Base-by-base conservation (phyloP, 2,888 invertebrate genomes). In the Mesopsocus fuscifrons region DNA sequence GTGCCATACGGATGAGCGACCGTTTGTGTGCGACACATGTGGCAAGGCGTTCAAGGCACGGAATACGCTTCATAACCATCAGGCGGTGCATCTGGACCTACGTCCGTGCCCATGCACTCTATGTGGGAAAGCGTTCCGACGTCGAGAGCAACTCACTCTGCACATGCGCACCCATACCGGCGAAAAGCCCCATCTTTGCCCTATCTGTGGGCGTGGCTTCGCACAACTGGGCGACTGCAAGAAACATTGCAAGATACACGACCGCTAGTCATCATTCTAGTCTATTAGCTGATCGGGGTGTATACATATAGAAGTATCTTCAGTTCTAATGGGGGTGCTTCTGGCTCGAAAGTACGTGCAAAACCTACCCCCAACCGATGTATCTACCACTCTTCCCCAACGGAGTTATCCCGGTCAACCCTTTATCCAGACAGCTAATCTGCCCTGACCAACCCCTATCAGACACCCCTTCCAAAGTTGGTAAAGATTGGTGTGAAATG, bases 11-110 rank as follows among this genome's bases (percentile, higher is more conserved):
- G 74, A 74, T 2, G 75, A 74, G 57, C 62, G 71, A 38, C 72
- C 74, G 1, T 74, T 69, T 56, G 69, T 72, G 2, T 76, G 76
- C 52, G 73, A 76, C 55, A 53, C 72, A 16, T 76, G 76, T 55
- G 75, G 74, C 2, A 73, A 72, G 50, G 38, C 38, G 38, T 38
- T 38, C 21, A 38, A 38, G 21, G 38, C 38, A 5, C 17, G 50
- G 32, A 50, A 50, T 38, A 49, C 47, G n/a, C 45, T 53, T 41
- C 41, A 44, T 17, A 51, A 52, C 43, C 54, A 54, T 41, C 42
- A 48, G 30, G 47, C 49, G 26, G 45, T 52, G n/a, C 54, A 54
- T 43, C 47, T 49, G 5, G 51, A 51, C 4, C 49, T 45, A 8
- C 49, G 50, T 30, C 50, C 52, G 6, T 53, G 49, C 32, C 43